A percentile compares a stretch with the other conserved stretches of the same genome.
Conservation (phyloP, 2,888 invertebrate species). For the Entomobrya proxima region DNA sequence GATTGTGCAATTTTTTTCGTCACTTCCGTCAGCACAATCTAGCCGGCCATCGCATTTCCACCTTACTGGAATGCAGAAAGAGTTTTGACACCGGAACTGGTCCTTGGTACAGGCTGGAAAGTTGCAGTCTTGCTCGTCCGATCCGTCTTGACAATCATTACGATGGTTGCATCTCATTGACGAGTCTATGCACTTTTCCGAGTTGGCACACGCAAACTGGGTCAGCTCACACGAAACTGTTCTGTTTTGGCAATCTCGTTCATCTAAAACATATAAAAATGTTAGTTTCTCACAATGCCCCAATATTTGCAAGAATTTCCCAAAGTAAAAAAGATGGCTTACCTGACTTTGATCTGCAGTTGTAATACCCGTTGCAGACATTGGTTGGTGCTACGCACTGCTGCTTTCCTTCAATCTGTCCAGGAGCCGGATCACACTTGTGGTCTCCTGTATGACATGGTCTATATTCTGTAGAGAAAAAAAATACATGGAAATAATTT, state of each 20-base stretch:
- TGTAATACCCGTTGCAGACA: conserved; percentile 93
- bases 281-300: conserved; percentile 1
- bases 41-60: conserved; percentile 87
- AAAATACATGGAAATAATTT: background rate
- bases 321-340: background rate
- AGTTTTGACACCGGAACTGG: conserved; percentile 95
- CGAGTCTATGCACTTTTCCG: conserved; percentile 88
- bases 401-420: background rate
- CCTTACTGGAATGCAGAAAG: conserved; percentile 91
- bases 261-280: conserved; percentile 35
- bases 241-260: conserved; percentile 51
- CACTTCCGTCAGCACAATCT: conserved; percentile 55
- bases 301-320: too few relatives aligned
- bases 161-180: conserved; percentile 89
- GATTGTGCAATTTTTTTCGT: conserved; percentile 78
- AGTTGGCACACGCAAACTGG: conserved; percentile 90
- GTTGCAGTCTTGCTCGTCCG: conserved; percentile 88
- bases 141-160: conserved; percentile 92
- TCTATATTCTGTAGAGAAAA: conserved; percentile 84
- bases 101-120: conserved; percentile 92
- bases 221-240: conserved; percentile 81
- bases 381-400: conserved; percentile 93
- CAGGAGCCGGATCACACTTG: conserved; percentile 81
- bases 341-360: conserved; percentile 90
- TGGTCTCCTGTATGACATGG: conserved; percentile 92